A percentile compares a stretch with the other conserved stretches of the same genome.
phyloP scores from a whole-genome alignment of 2,113 vertebrate genomes.

The Camelus bactrianus region DNA sequence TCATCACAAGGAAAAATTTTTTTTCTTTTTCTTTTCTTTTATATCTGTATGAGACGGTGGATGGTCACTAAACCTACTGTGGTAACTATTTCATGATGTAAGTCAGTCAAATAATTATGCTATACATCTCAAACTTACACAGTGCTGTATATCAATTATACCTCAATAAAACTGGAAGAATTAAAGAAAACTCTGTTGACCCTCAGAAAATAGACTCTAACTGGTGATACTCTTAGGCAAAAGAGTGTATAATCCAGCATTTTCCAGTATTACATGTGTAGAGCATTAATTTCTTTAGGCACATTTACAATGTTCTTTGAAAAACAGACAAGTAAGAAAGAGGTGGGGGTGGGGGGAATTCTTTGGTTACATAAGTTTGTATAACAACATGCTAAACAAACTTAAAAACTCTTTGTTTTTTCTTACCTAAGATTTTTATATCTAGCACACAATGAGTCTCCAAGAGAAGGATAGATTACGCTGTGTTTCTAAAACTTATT shows the following conservation, averaged over 20 bases:
- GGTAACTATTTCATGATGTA: not conserved
- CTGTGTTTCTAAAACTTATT: conserved; percentile 33
- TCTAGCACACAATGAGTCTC: not conserved
- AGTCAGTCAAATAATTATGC: not conserved
- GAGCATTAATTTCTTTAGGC: not conserved
- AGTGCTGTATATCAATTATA: not conserved
- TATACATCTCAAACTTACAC: not conserved
- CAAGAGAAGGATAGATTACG: not conserved
- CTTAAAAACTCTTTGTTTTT: not conserved
- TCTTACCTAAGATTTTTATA: not conserved
- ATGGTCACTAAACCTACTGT: not conserved
- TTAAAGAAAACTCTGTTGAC: not conserved
- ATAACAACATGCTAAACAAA: conserved; percentile 19
- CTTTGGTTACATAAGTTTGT: not conserved
- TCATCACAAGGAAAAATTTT: not conserved
- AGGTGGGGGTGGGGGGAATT: not conserved
- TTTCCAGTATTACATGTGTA: not conserved
- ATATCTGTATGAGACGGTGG: not conserved
- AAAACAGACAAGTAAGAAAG: not conserved
- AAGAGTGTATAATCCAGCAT: not conserved
- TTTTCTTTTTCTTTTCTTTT: not conserved
- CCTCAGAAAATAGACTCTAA: not conserved
- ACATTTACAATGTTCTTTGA: not conserved
- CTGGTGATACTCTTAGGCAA: not conserved
- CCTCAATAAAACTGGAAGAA: not conserved